Conservation (phyloP, 2,888 invertebrate species). For the Mycalesis mineus region DNA sequence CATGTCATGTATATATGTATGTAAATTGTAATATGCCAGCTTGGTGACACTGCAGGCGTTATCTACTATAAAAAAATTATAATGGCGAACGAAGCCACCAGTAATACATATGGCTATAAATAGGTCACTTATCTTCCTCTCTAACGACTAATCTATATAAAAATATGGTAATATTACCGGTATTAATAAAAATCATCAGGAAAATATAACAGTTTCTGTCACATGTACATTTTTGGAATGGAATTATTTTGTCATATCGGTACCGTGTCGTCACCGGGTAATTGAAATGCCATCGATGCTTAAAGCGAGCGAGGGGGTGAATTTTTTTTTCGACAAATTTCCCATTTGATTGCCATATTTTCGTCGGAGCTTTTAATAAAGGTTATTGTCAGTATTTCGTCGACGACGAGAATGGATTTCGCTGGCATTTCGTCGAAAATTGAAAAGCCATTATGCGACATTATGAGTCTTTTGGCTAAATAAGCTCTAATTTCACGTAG, state of each 20-base stretch:
- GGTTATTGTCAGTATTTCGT: constrained; percentile 33
- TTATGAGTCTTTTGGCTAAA: constrained; percentile 27
- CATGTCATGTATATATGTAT: too few species aligned
- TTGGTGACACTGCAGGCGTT: too few species aligned
- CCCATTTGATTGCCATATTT: constrained; percentile 39
- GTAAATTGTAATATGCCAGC: too few species aligned
- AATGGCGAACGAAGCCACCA: too few species aligned
- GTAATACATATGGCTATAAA: too few species aligned
- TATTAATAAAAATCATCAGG: too few species aligned
- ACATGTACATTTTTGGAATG: too few species aligned
- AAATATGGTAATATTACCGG: too few species aligned
- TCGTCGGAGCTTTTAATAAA: constrained; percentile 32
- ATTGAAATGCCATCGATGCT: constrained; percentile 26
- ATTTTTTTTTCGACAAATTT: constrained; percentile 33
- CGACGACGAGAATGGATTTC: constrained; percentile 28
- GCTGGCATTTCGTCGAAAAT: constrained; percentile 29
- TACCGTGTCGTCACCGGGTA: background rate
- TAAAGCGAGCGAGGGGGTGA: constrained; percentile 24
- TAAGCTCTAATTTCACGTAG: constrained; percentile 22
- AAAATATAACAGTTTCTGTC: too few species aligned
- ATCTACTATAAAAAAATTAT: too few species aligned
- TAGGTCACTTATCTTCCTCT: too few species aligned
- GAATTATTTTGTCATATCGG: background rate
- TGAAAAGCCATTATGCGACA: constrained; percentile 31
- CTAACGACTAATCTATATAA: too few species aligned